Evolutionary conservation across 2,797 vertebrate genomes (phyloP), one percentile per base, ranked within the genome.

Genomic region (Manis pentadactyla): DNA sequence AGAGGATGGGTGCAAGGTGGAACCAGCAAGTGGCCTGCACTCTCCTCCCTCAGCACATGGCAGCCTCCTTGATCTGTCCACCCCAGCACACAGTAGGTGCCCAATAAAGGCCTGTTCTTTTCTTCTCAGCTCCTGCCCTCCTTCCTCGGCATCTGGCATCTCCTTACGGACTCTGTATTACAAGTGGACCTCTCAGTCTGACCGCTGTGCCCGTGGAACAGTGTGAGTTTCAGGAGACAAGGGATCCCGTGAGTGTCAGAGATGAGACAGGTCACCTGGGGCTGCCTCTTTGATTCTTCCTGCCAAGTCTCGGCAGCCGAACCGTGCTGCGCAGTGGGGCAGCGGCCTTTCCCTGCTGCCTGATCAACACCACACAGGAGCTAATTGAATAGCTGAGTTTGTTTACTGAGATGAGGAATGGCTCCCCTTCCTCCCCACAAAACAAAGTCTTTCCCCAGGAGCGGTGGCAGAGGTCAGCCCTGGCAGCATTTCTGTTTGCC

Each of bases 371-470:
- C 29, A 0, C 0, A 12, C 49, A 0, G 27, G 84, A 23, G 87
- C 94, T 97, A 96, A 97, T 53, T 97, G 98, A 96, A 98, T 95
- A 96, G 93, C 96, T 55, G 93, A 66, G 96, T 96, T 97, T 92
- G 97, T 97, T 97, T 90, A 93, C 97, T 0, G 39, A 0, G 59
- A 84, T 78, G 92, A 97, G 87, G 17, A 49, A 83, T 3, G 34
- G 93, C 87, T 77, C 77, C 91, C 18, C 69, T 88, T 13, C 83
- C 9, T 87, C 82, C 13, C 94, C 15, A 63, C 90, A 73, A 83
- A 96, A 92, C 25, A 2, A 6, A 42, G 93, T 39, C 81, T 86
- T 79, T 82, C 71, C 75, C 73, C 85, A 42, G 37, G 61, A 84
- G 85, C 0, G 0, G 34, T 0, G 86, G 82, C 84, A n/a, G 77